These are phyloP conservation scores for Hydropsyche tenuis DNA, from an alignment of 1,140 invertebrate species.

Conservation along the genomic window DNA sequence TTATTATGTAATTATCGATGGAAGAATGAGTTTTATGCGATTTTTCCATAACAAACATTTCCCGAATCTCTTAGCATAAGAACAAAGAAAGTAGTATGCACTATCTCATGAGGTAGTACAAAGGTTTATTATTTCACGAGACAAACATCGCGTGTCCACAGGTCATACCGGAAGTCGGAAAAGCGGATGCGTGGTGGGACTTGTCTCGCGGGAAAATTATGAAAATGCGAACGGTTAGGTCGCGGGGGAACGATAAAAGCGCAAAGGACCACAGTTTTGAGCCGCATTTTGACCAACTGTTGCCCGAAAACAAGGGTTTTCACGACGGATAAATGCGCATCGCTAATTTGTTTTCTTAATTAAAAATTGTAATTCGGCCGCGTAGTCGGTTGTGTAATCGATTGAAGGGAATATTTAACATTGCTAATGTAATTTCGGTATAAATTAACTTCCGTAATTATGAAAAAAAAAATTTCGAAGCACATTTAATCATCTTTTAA, in stretches of 20 bases:
- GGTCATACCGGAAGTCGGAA: neutral
- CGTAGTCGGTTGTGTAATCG: too few species aligned
- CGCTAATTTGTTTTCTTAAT: too few species aligned
- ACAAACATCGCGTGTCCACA: slow-evolving; percentile 26
- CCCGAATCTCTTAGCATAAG: neutral
- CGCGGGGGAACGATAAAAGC: slow-evolving; percentile 5
- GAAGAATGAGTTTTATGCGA: too few species aligned
- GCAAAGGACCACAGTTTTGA: slow-evolving; percentile 21
- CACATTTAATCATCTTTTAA: too few species aligned
- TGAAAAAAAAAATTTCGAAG: too few species aligned
- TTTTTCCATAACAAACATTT: neutral
- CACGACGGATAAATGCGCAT: neutral
- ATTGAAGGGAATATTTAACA: too few species aligned
- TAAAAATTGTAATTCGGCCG: too few species aligned
- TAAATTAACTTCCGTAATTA: too few species aligned
- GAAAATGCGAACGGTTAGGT: slow-evolving; percentile 23
- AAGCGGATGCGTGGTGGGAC: neutral
- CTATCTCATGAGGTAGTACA: slow-evolving; percentile 5
- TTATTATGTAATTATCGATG: too few species aligned
- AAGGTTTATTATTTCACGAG: slow-evolving; percentile 32
- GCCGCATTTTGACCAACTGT: slow-evolving; percentile 7
- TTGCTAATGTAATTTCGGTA: too few species aligned
- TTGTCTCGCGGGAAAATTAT: slow-evolving; percentile 22
- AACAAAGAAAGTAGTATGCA: slow-evolving; percentile 10
- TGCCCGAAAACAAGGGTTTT: neutral